Evolutionary conservation across 2,113 vertebrate species (phyloP).

Genomic region (Ciconia boyciana): DNA sequence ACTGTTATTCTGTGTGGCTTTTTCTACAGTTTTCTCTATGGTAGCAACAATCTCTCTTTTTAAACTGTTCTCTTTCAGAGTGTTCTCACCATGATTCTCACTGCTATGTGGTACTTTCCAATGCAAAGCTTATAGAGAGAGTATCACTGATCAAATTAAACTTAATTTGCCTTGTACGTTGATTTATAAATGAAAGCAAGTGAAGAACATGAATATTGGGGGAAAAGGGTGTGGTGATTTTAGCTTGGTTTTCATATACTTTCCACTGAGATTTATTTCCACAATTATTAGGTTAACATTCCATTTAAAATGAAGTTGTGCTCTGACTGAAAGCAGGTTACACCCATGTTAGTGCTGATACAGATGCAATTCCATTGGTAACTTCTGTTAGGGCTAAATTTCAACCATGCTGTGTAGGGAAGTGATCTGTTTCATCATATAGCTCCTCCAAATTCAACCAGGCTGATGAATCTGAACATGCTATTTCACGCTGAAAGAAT

Average conservation of each 20-base stretch:
- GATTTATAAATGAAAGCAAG: background rate
- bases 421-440: background rate
- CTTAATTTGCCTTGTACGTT: background rate
- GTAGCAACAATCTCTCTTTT: background rate
- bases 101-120: background rate
- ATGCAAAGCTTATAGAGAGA: background rate
- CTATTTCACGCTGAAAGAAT: background rate
- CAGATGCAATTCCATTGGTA: background rate
- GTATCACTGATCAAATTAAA: background rate
- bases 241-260: background rate
- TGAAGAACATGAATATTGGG: accelerated
- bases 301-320: background rate
- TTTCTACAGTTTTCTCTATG: constrained; percentile 26
- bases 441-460: background rate
- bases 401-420: background rate
- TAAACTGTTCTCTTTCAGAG: background rate
- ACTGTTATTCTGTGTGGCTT: background rate
- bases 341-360: background rate
- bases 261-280: background rate
- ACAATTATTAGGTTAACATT: background rate
- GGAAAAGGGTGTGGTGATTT: background rate
- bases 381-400: background rate
- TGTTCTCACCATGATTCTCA: background rate
- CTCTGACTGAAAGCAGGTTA: background rate
- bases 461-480: background rate